A percentile compares a stretch with the other conserved stretches of the same genome.
Conservation (phyloP, 2,113 vertebrate species). For the Porphyrio hochstetteri region DNA sequence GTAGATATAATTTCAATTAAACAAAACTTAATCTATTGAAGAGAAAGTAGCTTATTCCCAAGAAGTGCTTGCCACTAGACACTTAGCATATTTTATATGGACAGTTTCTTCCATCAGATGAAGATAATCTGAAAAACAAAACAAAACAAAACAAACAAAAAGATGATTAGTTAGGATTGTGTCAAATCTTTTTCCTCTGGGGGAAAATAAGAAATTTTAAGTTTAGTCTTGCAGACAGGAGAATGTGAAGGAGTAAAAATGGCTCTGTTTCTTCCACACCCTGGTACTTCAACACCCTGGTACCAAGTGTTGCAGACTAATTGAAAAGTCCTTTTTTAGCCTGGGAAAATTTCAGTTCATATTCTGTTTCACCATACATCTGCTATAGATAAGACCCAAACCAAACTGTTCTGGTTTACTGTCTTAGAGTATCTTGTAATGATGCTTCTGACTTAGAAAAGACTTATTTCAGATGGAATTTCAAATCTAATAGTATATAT, state of each 20-base stretch:
- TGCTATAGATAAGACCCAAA: not conserved
- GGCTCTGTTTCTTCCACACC: not conserved
- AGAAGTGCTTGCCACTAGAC: not conserved
- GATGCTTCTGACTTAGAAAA: not conserved
- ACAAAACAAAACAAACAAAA: no score
- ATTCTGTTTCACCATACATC: not conserved
- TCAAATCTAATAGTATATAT: not conserved
- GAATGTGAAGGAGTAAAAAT: not conserved
- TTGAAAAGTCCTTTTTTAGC: not conserved
- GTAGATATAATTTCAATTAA: not conserved
- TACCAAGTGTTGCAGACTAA: not conserved
- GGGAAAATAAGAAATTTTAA: not conserved
- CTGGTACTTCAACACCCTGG: accelerated
- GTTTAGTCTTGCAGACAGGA: not conserved
- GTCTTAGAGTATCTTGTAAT: not conserved
- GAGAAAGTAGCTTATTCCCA: not conserved
- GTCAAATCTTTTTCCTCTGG: not conserved
- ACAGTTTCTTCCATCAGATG: not conserved
- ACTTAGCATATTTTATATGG: not conserved
- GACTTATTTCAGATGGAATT: not conserved
- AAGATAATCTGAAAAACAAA: not conserved
- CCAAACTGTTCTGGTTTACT: not conserved
- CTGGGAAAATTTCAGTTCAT: not conserved
- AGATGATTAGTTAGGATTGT: not conserved
- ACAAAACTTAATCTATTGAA: not conserved